phyloP scores from a whole-genome alignment of 2,113 vertebrate species.

The Rousettus leschenaultii region DNA sequence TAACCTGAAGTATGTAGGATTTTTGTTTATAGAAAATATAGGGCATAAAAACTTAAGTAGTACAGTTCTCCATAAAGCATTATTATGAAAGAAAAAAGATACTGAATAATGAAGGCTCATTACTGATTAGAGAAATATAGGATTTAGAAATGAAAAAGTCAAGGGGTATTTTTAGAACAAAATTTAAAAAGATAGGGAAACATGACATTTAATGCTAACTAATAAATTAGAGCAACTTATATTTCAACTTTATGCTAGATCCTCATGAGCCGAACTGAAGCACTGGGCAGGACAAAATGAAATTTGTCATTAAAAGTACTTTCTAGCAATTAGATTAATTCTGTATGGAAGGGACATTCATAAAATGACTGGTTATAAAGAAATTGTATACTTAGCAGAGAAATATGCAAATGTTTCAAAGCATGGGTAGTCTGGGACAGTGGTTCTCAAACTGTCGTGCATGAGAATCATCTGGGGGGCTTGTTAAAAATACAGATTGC shows the following conservation, averaged over 20 bases:
- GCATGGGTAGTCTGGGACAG: not conserved
- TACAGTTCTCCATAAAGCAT: not conserved
- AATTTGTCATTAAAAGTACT: constrained; percentile 46
- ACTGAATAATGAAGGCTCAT: not conserved
- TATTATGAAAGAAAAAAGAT: constrained; percentile 32
- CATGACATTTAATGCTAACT: not conserved
- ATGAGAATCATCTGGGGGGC: not conserved
- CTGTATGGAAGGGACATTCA: not conserved
- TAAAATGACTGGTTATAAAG: not conserved
- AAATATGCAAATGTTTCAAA: constrained; percentile 7
- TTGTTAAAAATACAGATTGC: not conserved
- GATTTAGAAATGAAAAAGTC: not conserved
- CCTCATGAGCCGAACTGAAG: not conserved
- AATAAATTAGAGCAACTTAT: constrained; percentile 16
- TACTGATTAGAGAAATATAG: not conserved
- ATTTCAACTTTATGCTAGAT: constrained; percentile 31
- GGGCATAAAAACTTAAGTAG: not conserved
- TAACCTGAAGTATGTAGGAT: not conserved
- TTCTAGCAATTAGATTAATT: not conserved
- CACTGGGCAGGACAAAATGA: not conserved
- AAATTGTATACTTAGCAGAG: not conserved
- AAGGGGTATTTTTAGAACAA: not conserved
- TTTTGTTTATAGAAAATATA: constrained; percentile 34
- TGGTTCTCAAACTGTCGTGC: not conserved
- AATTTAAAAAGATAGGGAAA: constrained; percentile 33